Evolutionary conservation across 2,113 vertebrate species (phyloP).

Genomic region (Ptilonorhynchus violaceus): DNA sequence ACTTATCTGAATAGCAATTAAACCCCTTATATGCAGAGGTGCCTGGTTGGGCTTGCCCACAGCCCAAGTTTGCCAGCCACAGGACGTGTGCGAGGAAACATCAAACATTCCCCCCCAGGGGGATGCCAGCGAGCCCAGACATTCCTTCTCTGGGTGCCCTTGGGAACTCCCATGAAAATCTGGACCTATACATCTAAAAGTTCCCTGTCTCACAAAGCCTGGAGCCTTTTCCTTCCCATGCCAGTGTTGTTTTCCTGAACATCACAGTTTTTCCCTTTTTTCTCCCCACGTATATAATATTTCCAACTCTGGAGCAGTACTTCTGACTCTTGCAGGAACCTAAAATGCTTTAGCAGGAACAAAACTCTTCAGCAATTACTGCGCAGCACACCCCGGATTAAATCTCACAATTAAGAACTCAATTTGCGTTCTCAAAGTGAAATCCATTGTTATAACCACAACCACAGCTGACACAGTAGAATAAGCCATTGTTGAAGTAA

Average conservation of each 20-base stretch:
- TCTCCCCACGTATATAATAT: neutral
- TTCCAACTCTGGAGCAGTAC: neutral
- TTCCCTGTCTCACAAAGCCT: neutral
- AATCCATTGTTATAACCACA: constrained; percentile 54
- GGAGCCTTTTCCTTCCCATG: neutral
- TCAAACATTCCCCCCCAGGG: too few relatives aligned
- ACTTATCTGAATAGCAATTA: neutral
- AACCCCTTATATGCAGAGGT: neutral
- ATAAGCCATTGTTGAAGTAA: constrained; percentile 72
- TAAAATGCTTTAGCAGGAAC: constrained; percentile 36
- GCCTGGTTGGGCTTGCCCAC: accelerated
- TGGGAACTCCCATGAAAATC: neutral
- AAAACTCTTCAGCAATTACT: constrained; percentile 53
- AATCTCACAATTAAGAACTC: constrained; percentile 67
- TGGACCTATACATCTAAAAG: accelerated
- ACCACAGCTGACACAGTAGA: constrained; percentile 48
- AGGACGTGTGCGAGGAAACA: accelerated
- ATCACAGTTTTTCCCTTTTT: neutral
- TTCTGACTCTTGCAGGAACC: constrained; percentile 15
- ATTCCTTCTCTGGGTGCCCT: neutral
- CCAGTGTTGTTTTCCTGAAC: neutral
- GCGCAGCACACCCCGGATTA: constrained; percentile 61
- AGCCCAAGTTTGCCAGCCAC: neutral
- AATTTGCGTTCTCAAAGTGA: constrained; percentile 70
- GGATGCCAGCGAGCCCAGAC: accelerated